Evolutionary conservation across 2,113 vertebrate genomes (phyloP).

Genomic region (Triplophysa dalaica): DNA sequence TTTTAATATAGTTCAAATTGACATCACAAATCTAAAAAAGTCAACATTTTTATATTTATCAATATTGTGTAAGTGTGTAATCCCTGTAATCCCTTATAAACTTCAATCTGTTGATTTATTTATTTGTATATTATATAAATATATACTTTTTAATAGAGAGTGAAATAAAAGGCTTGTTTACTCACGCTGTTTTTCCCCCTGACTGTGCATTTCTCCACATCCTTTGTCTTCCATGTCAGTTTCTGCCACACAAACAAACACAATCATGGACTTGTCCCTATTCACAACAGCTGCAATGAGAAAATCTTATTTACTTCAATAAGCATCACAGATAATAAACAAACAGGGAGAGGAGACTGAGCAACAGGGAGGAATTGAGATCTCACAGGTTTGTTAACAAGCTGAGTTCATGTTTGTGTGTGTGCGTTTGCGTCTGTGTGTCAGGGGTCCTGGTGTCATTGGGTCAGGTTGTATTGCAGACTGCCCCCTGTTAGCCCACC

Average conservation of each 20-base stretch:
- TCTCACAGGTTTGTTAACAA: constrained; percentile 59
- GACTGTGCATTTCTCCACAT: constrained; percentile 80
- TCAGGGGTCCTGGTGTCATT: constrained; percentile 40
- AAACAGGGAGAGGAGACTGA: constrained; percentile 30
- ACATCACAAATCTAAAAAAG: too few relatives aligned
- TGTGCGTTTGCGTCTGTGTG: constrained; percentile 7
- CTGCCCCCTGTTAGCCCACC: constrained; percentile 34
- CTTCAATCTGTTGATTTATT: too few relatives aligned
- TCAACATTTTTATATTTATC: too few relatives aligned
- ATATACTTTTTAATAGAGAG: not conserved
- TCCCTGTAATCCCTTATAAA: too few relatives aligned
- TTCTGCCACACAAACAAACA: constrained; percentile 67
- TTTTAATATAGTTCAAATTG: too few relatives aligned
- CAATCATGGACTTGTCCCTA: constrained; percentile 50
- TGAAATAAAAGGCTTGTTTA: constrained; percentile 46
- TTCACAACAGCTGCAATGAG: constrained; percentile 61
- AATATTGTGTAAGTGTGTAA: too few relatives aligned
- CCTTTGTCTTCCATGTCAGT: constrained; percentile 80
- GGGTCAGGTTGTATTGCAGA: constrained; percentile 28
- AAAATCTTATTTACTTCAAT: constrained; percentile 69
- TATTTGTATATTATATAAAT: too few relatives aligned
- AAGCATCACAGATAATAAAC: constrained; percentile 56
- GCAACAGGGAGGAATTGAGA: constrained; percentile 34
- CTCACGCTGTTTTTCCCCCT: constrained; percentile 81
- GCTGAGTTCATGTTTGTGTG: constrained; percentile 22